Base-by-base conservation (phyloP, 2,888 invertebrate species). In the Thera obeliscata region DNA sequence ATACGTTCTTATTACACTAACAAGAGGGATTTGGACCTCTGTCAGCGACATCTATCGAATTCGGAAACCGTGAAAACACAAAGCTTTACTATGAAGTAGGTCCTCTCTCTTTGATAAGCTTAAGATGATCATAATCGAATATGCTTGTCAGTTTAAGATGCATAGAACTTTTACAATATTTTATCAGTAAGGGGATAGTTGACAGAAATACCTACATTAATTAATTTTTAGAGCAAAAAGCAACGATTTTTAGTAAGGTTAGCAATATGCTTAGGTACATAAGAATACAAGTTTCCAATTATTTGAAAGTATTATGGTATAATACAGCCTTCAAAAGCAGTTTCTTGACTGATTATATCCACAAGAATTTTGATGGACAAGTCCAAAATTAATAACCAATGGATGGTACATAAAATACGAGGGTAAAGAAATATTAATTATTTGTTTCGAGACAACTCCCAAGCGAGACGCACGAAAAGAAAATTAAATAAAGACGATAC, bases 1-100 rank as follows among this genome's bases (percentile, higher is more conserved):
- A 77, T 81, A 78, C 80, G 73, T 81, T 84, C 81, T 78, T 79
- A 81, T 83, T 77, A 78, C 82, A 80, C 78, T 80, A 81, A 80
- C 77, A 72, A 65, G 67, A 66, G 76, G 82, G 80, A 79, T 81
- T 80, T 78, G 63, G 73, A 70, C 66, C 71, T 72, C 77, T 78
- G 78, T 78, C 77, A 79, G 67, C 74, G 78, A 71, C 76, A 78
- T 77, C 77, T 78, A 77, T 77, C 74, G 77, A 72, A 60, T 49
- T 61, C 65, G 58, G 54, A 66, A 61, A 69, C 68, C 69, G 57
- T 65, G 64, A 73, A 70, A 70, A 63, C 66, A 70, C 56, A 73
- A 70, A 69, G 68, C 67, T 67, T 71, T 59, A 61, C 66, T 46
- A 35, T 57, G 67, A 69, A 66, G 56, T 49, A 50, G 52, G 60